These are phyloP conservation scores for Scytalopus superciliaris DNA, from an alignment of 2,113 vertebrate species.

Conservation along the genomic window DNA sequence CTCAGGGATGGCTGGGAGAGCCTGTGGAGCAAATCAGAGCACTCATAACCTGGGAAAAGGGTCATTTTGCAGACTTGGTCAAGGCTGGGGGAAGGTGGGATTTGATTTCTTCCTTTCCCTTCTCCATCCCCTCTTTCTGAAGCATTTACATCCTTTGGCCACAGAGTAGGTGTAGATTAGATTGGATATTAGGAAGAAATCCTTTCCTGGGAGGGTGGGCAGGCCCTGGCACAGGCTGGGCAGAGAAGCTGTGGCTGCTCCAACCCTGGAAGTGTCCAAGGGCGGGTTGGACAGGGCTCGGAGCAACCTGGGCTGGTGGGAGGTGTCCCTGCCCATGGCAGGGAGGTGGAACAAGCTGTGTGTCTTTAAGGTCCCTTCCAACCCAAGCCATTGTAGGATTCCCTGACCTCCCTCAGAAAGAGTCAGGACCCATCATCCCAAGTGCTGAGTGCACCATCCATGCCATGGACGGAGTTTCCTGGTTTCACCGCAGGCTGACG, in stretches of 20 bases:
- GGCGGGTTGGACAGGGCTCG: not conserved
- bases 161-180: not conserved
- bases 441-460: accelerated
- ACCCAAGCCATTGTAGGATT: not conserved
- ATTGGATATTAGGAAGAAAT: not conserved
- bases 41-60: not conserved
- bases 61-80: not conserved
- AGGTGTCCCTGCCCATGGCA: not conserved
- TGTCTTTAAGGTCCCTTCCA: too few species aligned
- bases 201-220: not conserved
- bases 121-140: not conserved
- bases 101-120: not conserved
- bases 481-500: accelerated
- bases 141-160: not conserved
- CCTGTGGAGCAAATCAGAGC: not conserved
- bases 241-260: not conserved
- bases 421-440: not conserved
- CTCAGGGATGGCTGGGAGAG: not conserved
- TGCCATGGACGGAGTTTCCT: not conserved
- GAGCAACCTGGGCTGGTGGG: not conserved
- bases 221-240: not conserved
- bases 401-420: not conserved
- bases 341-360: not conserved
- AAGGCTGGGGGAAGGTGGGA: not conserved
- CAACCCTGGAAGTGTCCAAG: not conserved